Evolutionary conservation across 2,888 invertebrate species (phyloP), one percentile per base, ranked within the genome.

Genomic region (Elysia crispata): DNA sequence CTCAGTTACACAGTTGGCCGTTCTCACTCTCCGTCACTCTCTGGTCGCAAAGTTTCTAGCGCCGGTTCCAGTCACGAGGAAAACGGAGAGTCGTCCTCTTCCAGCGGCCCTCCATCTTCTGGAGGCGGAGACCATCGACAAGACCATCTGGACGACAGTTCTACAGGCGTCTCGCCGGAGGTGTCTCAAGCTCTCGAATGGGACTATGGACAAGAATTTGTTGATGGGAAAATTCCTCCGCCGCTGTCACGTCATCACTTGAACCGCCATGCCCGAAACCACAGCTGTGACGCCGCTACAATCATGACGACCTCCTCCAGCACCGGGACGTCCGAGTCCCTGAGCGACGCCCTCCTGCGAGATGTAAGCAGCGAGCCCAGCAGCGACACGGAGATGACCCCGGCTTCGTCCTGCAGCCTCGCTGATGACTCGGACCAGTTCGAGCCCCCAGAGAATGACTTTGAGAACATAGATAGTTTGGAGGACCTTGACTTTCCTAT

Each of bases 201-300:
- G 83, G 83, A 83, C 77, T 83, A 83, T 25, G 83, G 79, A 18
- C 83, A 83, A 13, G 83, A 83, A 20, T 83, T 83, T 77, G 11
- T 41, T 41, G 83, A 83, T 41, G 83, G 79, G 30, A 83, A 83
- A 62, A 70, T 81, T 23, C 83, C 81, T 13, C 64, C 77, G n/a
- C 70, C 69, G 15, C 54, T 79, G n/a, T 72, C 69, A 20, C 78
- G 77, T 8, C 79, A 77, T 18, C 81, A 83, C 49, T 75, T 74
- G 15, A 81, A 79, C 49, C 41, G 41, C 41, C 41, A 41, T 78
- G 72, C 41, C 41, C 41, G 41, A 41, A 41, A 41, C 41, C 41
- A 6, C 11, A 11, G 41, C 41, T 41, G 41, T 41, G 41, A 41
- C 41, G 41, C 41, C 3, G 41, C 41, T 41, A 11, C 41, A 3